Evolutionary conservation across 2,113 vertebrate species (phyloP), one percentile per base, ranked within the genome.

Genomic region (Maccullochella peelii): DNA sequence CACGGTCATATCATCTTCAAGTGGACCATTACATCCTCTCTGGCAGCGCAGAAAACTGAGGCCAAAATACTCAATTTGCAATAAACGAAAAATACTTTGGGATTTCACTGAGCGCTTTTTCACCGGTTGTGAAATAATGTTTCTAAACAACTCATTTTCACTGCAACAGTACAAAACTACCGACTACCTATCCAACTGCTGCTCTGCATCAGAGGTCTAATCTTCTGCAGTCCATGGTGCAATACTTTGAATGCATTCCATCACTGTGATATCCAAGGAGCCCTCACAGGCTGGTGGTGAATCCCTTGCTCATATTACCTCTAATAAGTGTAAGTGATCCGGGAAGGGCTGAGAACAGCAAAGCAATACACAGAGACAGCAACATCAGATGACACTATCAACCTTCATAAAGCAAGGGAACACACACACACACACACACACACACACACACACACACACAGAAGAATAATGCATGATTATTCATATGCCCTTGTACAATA

Each of bases 251-350:
- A 82, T 86, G 27, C 8, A 82, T 77, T 40, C 50, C 47, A 79
- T 86, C 73, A 79, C 38, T 55, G 68, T 65, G 61, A 85, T 62
- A 73, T 68, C 42, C 25, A 36, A 25, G 18, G 59, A 79, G 78
- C 23, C 36, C 25, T 79, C 52, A 38, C 36, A 62, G 65, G 11
- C 77, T 30, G 44, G 42, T 52, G 23, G 52, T 73, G 55, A 90
- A 84, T 88, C 76, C 73, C 57, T 63, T 1, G 30, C 66, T 85
- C n/a, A 49, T 78, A 72, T 86, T 85, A 76, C 66, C 44, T 62
- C 68, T 70, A 75, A 84, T 77, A 65, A 82, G 42, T 67, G 16
- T 30, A 67, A 62, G 49, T 71, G 75, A 84, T 82, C 65, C 58
- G 79, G 68, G 54, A 83, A 70, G 6, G 52, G 71, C 12, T 47